phyloP scores from a whole-genome alignment of 2,797 vertebrate genomes.

The Dallia pectoralis region DNA sequence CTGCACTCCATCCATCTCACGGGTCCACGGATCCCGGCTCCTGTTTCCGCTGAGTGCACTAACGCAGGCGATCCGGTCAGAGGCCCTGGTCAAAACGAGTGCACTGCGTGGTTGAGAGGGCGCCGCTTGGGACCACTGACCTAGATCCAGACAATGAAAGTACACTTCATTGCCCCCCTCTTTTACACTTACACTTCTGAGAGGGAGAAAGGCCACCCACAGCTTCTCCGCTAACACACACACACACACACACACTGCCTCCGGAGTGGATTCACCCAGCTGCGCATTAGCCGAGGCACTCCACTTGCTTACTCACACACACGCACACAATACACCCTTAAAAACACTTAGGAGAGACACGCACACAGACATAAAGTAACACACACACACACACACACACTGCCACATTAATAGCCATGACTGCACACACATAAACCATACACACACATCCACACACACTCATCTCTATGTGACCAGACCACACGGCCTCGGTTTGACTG shows the following conservation, averaged over 20 bases:
- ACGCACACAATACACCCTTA: background rate
- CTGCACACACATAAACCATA: background rate
- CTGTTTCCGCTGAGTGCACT: too few relatives aligned
- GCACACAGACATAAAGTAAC: background rate
- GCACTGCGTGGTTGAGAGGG: too few relatives aligned
- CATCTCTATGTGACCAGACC: background rate
- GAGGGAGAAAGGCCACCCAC: background rate
- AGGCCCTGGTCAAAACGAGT: too few relatives aligned
- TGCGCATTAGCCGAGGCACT: background rate
- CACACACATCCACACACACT: too few relatives aligned
- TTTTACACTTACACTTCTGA: background rate
- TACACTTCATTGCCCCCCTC: conserved; percentile 45
- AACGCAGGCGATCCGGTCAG: too few relatives aligned
- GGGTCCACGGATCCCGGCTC: background rate
- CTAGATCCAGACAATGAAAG: conserved; percentile 53
- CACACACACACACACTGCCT: background rate
- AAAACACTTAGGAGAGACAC: background rate
- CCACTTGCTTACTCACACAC: background rate
- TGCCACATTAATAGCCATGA: background rate
- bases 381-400: too few relatives aligned
- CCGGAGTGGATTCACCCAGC: background rate
- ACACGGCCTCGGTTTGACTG: background rate
- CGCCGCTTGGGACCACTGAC: background rate
- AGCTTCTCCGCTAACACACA: background rate
- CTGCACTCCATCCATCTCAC: background rate